phyloP scores from a whole-genome alignment of 2,888 invertebrate species.

The Heliconius aoede region DNA sequence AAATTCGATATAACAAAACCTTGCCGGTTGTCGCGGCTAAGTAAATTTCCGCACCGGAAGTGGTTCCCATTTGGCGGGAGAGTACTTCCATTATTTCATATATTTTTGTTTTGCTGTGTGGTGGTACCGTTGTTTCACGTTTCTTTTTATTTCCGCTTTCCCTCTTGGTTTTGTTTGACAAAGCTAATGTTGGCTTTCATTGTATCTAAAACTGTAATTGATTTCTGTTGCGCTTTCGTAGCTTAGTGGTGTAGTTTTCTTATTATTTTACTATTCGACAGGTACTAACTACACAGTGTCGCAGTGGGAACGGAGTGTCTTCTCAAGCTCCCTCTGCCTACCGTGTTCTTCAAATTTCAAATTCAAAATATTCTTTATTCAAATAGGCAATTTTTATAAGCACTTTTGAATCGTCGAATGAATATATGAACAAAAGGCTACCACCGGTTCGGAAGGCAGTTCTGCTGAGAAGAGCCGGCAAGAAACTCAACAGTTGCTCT shows the following conservation, averaged over 20 bases:
- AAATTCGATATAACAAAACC: constrained; percentile 41
- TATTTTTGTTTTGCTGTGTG: constrained; percentile 49
- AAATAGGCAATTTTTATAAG: too few relatives aligned
- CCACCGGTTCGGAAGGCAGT: too few relatives aligned
- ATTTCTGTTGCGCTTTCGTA: not conserved
- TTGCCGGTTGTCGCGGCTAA: constrained; percentile 65
- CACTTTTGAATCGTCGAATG: too few relatives aligned
- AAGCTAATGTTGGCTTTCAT: constrained; percentile 14
- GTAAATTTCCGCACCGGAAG: constrained; percentile 77
- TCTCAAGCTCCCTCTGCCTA: too few relatives aligned
- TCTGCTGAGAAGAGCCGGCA: too few relatives aligned
- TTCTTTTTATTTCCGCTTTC: constrained; percentile 14
- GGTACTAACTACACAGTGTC: too few relatives aligned
- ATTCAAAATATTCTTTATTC: too few relatives aligned
- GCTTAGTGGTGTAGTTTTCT: not conserved
- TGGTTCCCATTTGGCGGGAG: constrained; percentile 69
- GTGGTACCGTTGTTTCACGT: constrained; percentile 18
- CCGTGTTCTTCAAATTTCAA: too few relatives aligned
- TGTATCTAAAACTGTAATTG: not conserved
- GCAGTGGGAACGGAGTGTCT: too few relatives aligned
- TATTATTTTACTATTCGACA: not conserved
- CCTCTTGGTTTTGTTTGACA: constrained; percentile 14
- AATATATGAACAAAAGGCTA: too few relatives aligned
- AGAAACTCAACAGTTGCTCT: too few relatives aligned
- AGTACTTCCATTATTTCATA: constrained; percentile 69